A percentile compares a stretch with the other conserved stretches of the same genome.
phyloP scores from a whole-genome alignment of 2,888 invertebrate species.

The Panopea generosa region DNA sequence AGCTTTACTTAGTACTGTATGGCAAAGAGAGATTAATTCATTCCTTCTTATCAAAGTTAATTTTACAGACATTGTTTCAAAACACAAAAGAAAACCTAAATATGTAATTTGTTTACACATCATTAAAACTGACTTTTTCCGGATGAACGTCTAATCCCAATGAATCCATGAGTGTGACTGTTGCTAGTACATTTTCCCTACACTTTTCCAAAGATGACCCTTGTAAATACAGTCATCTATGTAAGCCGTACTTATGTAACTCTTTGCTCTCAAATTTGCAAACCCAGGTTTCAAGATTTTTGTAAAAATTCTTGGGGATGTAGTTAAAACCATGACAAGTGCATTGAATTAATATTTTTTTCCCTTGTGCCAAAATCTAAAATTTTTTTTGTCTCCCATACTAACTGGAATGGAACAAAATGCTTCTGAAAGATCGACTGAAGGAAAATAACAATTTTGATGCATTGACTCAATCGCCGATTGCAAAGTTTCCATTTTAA shows the following conservation, averaged over 20 bases:
- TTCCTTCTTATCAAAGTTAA: no score
- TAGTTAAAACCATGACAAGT: constrained; percentile 43
- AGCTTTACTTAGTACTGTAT: no score
- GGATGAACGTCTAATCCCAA: no score
- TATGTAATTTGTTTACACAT: no score
- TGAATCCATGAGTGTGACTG: no score
- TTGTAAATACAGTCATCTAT: constrained; percentile 5
- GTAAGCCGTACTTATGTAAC: constrained; percentile 21
- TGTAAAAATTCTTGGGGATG: constrained; percentile 37
- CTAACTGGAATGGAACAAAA: constrained; percentile 45
- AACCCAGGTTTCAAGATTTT: constrained; percentile 48
- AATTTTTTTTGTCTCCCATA: constrained; percentile 21
- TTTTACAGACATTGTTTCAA: no score
- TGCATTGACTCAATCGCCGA: constrained; percentile 18
- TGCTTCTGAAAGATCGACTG: constrained; percentile 51
- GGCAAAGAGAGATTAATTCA: no score
- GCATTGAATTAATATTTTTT: constrained; percentile 32
- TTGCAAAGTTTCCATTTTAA: no score
- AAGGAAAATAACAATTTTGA: constrained; percentile 47
- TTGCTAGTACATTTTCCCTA: no score
- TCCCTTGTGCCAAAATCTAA: constrained; percentile 35
- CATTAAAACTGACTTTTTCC: no score
- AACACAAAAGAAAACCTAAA: no score
- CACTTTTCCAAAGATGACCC: no score
- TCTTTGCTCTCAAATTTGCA: neutral